These are phyloP conservation scores for Ahaetulla prasina DNA, from an alignment of 2,113 vertebrate genomes.

Conservation along the genomic window DNA sequence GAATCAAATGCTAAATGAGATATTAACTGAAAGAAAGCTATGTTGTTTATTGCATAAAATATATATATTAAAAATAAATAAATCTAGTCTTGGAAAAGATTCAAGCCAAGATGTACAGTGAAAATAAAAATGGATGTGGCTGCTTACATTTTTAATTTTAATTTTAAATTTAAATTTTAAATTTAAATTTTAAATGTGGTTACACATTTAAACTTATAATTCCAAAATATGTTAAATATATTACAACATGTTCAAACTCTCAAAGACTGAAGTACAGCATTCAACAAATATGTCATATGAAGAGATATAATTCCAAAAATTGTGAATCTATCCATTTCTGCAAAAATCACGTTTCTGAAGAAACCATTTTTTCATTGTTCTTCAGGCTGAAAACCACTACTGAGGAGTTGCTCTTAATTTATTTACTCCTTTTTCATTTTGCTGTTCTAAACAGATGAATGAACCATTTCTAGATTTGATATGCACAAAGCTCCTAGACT, in stretches of 20 bases:
- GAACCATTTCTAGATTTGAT: not conserved
- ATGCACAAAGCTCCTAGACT: too few relatives aligned
- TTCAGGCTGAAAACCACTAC: not conserved
- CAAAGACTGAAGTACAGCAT: too few relatives aligned
- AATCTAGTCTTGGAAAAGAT: not conserved
- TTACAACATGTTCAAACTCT: not conserved
- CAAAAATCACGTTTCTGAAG: not conserved
- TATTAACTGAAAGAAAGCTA: not conserved
- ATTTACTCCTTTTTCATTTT: not conserved
- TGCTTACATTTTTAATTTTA: too few relatives aligned
- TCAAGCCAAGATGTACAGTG: not conserved
- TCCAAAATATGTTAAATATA: not conserved
- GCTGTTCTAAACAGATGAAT: too few relatives aligned
- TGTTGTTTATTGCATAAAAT: not conserved
- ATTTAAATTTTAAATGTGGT: too few relatives aligned
- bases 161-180: too few relatives aligned
- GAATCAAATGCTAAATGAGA: slow-evolving; percentile 6
- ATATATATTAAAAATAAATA: not conserved
- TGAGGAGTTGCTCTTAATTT: not conserved
- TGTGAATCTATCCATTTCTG: not conserved
- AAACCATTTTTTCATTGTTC: not conserved
- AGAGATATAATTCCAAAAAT: not conserved
- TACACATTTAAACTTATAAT: not conserved
- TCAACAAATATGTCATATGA: not conserved
- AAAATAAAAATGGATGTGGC: slow-evolving; percentile 15